Evolutionary conservation across 2,888 invertebrate species (phyloP).

Genomic region (Meandrusa payeni): DNA sequence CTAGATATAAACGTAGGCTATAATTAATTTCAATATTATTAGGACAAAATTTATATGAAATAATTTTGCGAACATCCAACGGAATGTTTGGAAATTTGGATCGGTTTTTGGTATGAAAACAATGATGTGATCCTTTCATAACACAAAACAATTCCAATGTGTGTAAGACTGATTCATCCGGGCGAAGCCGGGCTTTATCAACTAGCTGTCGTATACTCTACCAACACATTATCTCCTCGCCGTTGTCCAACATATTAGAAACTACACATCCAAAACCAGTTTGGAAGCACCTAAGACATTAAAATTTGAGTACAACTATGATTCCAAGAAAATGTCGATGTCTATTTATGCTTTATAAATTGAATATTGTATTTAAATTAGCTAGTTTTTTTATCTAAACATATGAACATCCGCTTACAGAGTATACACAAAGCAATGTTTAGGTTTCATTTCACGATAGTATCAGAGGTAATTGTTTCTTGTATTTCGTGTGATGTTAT

Average conservation of each 20-base stretch:
- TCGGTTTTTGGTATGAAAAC: too few species aligned
- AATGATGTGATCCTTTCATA: too few species aligned
- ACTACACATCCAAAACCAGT: constrained; percentile 1
- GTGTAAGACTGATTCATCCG: too few species aligned
- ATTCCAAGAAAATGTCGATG: constrained; percentile 13
- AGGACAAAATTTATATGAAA: too few species aligned
- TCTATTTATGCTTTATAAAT: constrained; percentile 16
- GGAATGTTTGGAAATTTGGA: too few species aligned
- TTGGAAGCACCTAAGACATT: constrained; percentile 5
- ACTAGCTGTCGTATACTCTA: too few species aligned
- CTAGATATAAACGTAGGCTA: too few species aligned
- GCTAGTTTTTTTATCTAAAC: constrained; percentile 18
- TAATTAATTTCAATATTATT: too few species aligned
- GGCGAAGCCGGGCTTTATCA: too few species aligned
- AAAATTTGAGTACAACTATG: constrained; percentile 5
- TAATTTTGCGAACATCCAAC: too few species aligned
- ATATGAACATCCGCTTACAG: constrained; percentile 15
- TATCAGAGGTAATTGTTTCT: constrained; percentile 12
- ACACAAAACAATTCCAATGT: too few species aligned
- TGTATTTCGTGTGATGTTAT: constrained; percentile 17
- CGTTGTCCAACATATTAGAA: constrained; percentile 7
- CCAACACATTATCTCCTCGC: too few species aligned
- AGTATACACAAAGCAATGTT: background rate
- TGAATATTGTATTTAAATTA: constrained; percentile 25
- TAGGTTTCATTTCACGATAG: background rate